These are phyloP conservation scores for Morone chrysops DNA, from an alignment of 2,113 vertebrate genomes.

Conservation along the genomic window DNA sequence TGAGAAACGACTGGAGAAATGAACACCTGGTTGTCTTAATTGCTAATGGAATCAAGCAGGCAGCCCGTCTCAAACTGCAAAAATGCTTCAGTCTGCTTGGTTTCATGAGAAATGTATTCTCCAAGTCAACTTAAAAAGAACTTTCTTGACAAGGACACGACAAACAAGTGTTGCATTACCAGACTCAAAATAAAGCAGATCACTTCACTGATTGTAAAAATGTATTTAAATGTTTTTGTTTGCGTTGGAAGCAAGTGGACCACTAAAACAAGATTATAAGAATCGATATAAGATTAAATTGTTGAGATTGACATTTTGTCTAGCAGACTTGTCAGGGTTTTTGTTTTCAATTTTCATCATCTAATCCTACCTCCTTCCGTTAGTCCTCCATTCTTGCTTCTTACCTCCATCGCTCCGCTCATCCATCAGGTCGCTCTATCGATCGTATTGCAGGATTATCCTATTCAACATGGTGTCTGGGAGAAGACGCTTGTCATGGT, in stretches of 20 bases:
- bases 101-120: conserved; percentile 30
- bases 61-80: conserved; percentile 12
- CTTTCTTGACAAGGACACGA: conserved; percentile 43
- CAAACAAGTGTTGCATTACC: conserved; percentile 5
- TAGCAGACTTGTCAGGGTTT: conserved; percentile 29
- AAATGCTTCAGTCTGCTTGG: conserved; percentile 25
- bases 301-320: conserved; percentile 50
- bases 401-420: conserved; percentile 50
- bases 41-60: conserved; percentile 43
- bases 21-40: conserved; percentile 59
- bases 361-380: conserved; percentile 26
- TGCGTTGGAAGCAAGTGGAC: conserved; percentile 16
- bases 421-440: conserved; percentile 77
- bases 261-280: conserved; percentile 40
- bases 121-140: conserved; percentile 37
- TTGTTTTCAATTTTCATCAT: conserved; percentile 54
- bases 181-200: conserved; percentile 31
- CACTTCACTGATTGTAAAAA: background rate
- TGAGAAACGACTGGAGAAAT: conserved; percentile 47
- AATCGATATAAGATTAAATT: conserved; percentile 59
- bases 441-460: conserved; percentile 80
- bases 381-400: conserved; percentile 23
- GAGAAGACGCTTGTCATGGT: conserved; percentile 76
- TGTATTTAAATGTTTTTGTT: conserved; percentile 36
- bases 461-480: conserved; percentile 80